phyloP scores from a whole-genome alignment of 2,888 invertebrate species.

The Chrysolina americana region DNA sequence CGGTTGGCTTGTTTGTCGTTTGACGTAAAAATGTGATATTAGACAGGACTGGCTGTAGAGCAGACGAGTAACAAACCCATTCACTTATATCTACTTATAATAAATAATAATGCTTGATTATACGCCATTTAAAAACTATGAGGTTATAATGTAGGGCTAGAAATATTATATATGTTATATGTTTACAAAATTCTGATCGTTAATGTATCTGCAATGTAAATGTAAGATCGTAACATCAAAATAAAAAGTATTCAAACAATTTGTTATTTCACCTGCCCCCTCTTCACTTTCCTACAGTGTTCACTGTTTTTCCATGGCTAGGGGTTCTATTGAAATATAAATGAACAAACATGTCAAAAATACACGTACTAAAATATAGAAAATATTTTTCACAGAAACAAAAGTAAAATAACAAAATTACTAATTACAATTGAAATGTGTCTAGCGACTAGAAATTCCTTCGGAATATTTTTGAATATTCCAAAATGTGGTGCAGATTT shows the following conservation, averaged over 20 bases:
- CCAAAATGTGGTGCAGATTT: no score
- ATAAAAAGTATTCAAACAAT: not conserved
- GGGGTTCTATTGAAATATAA: no score
- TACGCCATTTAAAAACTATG: not conserved
- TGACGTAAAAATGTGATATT: constrained; percentile 6
- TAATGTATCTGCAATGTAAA: constrained; percentile 1
- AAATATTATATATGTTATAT: not conserved
- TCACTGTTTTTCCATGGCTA: no score
- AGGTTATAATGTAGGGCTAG: not conserved
- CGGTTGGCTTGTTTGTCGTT: not conserved
- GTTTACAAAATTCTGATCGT: not conserved
- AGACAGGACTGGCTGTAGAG: not conserved
- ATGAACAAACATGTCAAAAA: no score
- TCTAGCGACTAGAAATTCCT: no score
- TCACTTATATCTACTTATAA: not conserved
- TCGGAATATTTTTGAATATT: no score
- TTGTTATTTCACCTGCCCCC: not conserved
- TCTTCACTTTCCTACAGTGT: not conserved
- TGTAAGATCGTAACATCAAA: constrained; percentile 9
- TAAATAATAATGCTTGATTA: constrained; percentile 10
- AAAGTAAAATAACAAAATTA: no score
- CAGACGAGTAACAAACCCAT: not conserved
- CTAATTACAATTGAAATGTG: no score
- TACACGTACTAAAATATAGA: no score
- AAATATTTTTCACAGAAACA: no score